Evolutionary conservation across 2,888 invertebrate genomes (phyloP), one percentile per base, ranked within the genome.

Genomic region (Eudasyphora cyanicolor): DNA sequence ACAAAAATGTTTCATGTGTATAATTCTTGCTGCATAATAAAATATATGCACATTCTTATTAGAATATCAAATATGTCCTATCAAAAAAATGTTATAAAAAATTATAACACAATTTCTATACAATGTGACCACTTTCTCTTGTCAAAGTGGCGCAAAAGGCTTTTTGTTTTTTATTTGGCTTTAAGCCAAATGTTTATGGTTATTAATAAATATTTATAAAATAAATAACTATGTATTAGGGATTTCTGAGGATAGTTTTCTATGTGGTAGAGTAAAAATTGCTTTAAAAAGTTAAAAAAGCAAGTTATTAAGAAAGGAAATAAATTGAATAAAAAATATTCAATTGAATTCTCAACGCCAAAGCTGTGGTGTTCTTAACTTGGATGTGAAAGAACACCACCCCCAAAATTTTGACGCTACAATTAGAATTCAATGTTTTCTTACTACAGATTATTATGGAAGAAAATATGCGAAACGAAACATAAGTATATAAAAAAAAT

Each of bases 31-130:
- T 64, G 78, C 84, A 81, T 81, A 84, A 71, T 71, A 79, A 84
- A 84, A 84, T 79, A 80, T 84, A 82, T 89, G 87, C 88, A 87
- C 86, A n/a, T n/a, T n/a, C n/a, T n/a, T n/a, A n/a, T 82, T 85
- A 81, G 82, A 86, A 86, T 86, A 87, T 85, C 84, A 84, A 81
- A 85, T 86, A 86, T 88, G 89, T 90, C 90, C 90, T 90, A 91
- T 89, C 89, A 90, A 90, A 90, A 90, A 67, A 70, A 14, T 54
- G 71, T 78, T 69, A 78, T 76, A 79, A 78, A 80, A 79, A 81
- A 76, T 1, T 84, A 84, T 84, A 81, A 84, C 78, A 60, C 19
- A 21, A 60, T 21, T 17, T 45, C 60, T 62, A 71, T 62, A 79
- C 75, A 71, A 80, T 76, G 74, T 62, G 35, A 71, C 35, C 84